phyloP scores from a whole-genome alignment of 2,797 vertebrate species.

The Remorina albescens region DNA sequence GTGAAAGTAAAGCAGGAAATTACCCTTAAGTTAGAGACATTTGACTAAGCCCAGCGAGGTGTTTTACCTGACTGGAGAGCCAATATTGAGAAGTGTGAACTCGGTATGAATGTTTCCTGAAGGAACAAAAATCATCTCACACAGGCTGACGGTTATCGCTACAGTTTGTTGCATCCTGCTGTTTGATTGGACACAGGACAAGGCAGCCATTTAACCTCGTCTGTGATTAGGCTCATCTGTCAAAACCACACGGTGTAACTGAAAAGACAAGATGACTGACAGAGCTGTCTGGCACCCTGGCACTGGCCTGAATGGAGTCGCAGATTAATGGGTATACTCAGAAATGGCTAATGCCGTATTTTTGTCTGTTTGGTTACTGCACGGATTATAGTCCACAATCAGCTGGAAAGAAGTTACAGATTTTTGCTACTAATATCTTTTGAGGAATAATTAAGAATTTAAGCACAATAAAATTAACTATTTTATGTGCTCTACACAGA shows the following conservation, averaged over 20 bases:
- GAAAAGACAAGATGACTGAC: constrained; percentile 72
- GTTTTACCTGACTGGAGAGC: constrained; percentile 71
- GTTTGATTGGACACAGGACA: constrained; percentile 69
- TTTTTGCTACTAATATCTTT: not conserved
- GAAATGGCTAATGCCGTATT: not conserved
- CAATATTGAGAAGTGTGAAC: constrained; percentile 59
- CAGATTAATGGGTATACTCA: constrained; percentile 53
- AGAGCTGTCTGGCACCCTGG: constrained; percentile 65
- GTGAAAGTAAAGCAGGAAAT: constrained; percentile 83
- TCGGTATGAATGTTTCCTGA: constrained; percentile 29
- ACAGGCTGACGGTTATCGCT: constrained; percentile 40
- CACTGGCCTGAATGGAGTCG: constrained; percentile 35
- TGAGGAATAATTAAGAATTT: not conserved
- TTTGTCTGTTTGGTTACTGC: not conserved
- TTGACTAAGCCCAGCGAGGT: constrained; percentile 67
- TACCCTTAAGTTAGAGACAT: constrained; percentile 77
- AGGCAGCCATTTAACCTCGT: constrained; percentile 72
- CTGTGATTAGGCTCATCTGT: constrained; percentile 72
- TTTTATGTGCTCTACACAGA: not conserved
- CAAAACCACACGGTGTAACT: constrained; percentile 73
- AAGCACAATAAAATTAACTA: not conserved
- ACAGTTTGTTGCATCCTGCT: constrained; percentile 51
- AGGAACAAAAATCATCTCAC: constrained; percentile 32
- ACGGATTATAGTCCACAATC: constrained; percentile 6
- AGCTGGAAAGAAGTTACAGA: not conserved